A percentile compares a stretch with the other conserved stretches of the same genome.
Evolutionary conservation across 1,140 invertebrate genomes (phyloP).

Genomic region (Arion vulgaris): DNA sequence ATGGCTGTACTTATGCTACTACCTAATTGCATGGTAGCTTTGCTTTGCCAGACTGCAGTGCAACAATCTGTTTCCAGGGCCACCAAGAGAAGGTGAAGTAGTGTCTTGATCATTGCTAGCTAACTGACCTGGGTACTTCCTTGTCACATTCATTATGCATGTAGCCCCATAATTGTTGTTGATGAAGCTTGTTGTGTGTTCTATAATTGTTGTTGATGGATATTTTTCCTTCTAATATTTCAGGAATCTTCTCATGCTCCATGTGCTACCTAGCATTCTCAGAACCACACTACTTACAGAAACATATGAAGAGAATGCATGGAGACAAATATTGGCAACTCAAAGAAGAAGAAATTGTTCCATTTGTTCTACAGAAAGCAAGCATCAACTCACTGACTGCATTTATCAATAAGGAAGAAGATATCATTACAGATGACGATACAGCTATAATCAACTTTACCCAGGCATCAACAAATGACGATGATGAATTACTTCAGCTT

Average conservation of each 20-base stretch:
- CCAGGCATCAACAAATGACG: neutral
- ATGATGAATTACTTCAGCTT: neutral
- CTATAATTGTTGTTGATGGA: neutral
- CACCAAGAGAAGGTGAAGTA: no score
- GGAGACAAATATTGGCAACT: constrained; percentile 8
- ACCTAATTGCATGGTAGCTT: no score
- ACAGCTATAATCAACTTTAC: neutral
- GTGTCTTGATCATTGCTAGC: no score
- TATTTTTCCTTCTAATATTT: neutral
- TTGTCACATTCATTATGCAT: no score
- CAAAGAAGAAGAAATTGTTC: neutral
- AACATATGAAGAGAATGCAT: constrained; percentile 3
- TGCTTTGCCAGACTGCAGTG: no score
- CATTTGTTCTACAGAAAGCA: neutral
- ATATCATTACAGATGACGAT: neutral
- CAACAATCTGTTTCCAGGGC: no score
- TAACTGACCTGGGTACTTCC: no score
- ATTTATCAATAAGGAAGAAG: neutral
- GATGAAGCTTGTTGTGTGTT: no score
- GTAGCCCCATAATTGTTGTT: no score
- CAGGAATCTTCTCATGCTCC: neutral
- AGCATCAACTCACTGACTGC: neutral
- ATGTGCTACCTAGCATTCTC: constrained; percentile 6
- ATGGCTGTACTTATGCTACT: no score
- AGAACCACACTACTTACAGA: neutral